Percentiles rank a stretch among this genome's conserved stretches.
Evolutionary conservation across 1,140 invertebrate species (phyloP).

Genomic region (Drosophila sturtevanti): DNA sequence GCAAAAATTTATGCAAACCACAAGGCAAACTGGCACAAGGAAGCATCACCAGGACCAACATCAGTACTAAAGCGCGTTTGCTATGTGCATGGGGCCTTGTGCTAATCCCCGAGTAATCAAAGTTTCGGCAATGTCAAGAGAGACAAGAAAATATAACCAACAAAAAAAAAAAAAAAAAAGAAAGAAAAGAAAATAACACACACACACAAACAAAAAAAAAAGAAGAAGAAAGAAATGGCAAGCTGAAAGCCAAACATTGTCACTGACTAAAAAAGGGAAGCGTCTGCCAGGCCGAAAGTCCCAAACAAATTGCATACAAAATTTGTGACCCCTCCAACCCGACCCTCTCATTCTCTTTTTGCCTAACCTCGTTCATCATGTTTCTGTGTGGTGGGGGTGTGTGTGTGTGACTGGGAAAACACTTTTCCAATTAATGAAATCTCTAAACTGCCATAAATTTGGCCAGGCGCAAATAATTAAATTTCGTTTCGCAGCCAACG

Average conservation of each 20-base stretch:
- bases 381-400: background rate
- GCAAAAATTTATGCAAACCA: constrained; percentile 79
- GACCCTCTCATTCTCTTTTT: background rate
- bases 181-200: no score
- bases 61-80: background rate
- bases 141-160: constrained; percentile 43
- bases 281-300: background rate
- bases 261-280: constrained; percentile 27
- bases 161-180: constrained; percentile 17
- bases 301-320: constrained; percentile 45
- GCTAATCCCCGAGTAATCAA: constrained; percentile 81
- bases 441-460: constrained; percentile 82
- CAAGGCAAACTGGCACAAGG: constrained; percentile 66
- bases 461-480: constrained; percentile 78
- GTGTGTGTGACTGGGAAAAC: constrained; percentile 44
- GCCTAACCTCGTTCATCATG: background rate
- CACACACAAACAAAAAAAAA: constrained; percentile 5
- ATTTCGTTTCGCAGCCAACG: constrained; percentile 53
- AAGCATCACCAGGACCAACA: constrained; percentile 15
- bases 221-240: constrained; percentile 40
- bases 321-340: background rate
- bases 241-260: constrained; percentile 51
- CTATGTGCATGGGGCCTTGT: constrained; percentile 29
- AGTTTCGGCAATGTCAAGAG: constrained; percentile 72
- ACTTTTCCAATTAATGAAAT: constrained; percentile 83